Percentiles rank a stretch among this genome's conserved stretches.
Conservation (phyloP, 1,140 invertebrate species). For the Chrysoperla carnea region DNA sequence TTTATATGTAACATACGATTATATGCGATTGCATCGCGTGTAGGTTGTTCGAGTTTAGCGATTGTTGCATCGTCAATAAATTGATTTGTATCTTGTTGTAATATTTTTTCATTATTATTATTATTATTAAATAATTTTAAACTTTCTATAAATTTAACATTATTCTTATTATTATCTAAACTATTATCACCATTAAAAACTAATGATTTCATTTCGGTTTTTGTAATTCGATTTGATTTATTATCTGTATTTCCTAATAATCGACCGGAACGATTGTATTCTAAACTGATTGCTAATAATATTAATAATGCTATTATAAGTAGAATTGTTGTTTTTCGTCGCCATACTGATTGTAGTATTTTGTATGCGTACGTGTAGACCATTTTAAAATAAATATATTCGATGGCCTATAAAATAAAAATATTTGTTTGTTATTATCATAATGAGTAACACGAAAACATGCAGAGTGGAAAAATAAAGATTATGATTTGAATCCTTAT, state of each 20-base stretch:
- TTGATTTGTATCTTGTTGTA: conserved; percentile 1
- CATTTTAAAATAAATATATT: too few species aligned
- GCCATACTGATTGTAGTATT: conserved; percentile 10
- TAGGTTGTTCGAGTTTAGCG: conserved; percentile 5
- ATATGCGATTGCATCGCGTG: conserved; percentile 3
- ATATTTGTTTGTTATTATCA: too few species aligned
- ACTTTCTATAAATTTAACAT: conserved; percentile 8
- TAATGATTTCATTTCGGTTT: neutral
- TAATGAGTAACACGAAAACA: too few species aligned
- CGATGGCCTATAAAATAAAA: too few species aligned
- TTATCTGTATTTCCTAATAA: neutral
- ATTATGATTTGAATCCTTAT: too few species aligned
- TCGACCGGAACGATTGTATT: conserved; percentile 10
- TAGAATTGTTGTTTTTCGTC: conserved; percentile 18
- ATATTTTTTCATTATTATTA: conserved; percentile 1
- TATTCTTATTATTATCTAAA: conserved; percentile 3
- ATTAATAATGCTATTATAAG: conserved; percentile 11
- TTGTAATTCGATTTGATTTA: conserved; percentile 4
- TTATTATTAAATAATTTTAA: neutral
- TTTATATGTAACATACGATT: neutral
- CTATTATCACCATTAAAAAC: conserved; percentile 2
- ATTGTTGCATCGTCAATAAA: conserved; percentile 2
- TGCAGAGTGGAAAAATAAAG: too few species aligned
- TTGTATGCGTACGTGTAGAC: too few species aligned
- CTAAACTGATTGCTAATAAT: conserved; percentile 16